These are phyloP conservation scores for Cotesia typhae DNA, from an alignment of 1,140 invertebrate species.

Conservation along the genomic window DNA sequence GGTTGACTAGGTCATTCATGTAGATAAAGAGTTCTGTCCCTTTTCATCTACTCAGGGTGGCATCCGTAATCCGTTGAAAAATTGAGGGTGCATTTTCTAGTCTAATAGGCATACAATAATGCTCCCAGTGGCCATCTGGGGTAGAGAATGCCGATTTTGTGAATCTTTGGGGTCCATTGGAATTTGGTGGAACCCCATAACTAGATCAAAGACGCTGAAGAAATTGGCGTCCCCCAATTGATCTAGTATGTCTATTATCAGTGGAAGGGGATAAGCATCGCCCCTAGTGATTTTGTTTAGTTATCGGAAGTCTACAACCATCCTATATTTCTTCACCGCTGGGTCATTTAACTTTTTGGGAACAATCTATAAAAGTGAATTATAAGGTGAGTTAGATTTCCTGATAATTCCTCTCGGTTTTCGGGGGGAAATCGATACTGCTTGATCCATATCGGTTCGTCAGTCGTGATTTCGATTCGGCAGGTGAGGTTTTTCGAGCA, in stretches of 20 bases:
- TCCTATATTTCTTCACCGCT: constrained; percentile 5
- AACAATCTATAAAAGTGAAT: no score
- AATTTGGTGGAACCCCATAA: constrained; percentile 18
- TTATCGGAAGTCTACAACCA: constrained; percentile 25
- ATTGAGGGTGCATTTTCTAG: constrained; percentile 16
- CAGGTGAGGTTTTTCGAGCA: no score
- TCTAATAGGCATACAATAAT: constrained; percentile 20
- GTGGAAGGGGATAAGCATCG: constrained; percentile 23
- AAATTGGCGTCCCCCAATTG: constrained; percentile 25
- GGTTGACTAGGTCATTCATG: constrained; percentile 44
- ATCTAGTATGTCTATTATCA: constrained; percentile 29
- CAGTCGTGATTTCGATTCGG: no score
- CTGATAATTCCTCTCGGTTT: no score
- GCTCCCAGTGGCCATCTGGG: constrained; percentile 22
- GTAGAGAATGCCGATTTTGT: constrained; percentile 23
- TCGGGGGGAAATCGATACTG: no score
- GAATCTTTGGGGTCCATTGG: constrained; percentile 9
- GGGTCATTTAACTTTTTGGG: no score
- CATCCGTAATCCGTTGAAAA: constrained; percentile 31
- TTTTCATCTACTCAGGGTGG: constrained; percentile 8
- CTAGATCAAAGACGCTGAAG: constrained; percentile 13
- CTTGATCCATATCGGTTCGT: no score
- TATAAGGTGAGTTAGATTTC: no score
- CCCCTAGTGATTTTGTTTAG: constrained; percentile 29
- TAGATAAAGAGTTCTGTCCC: constrained; percentile 23